These are phyloP conservation scores for Charaxes varanes DNA, from an alignment of 1,140 invertebrate genomes.

Conservation along the genomic window DNA sequence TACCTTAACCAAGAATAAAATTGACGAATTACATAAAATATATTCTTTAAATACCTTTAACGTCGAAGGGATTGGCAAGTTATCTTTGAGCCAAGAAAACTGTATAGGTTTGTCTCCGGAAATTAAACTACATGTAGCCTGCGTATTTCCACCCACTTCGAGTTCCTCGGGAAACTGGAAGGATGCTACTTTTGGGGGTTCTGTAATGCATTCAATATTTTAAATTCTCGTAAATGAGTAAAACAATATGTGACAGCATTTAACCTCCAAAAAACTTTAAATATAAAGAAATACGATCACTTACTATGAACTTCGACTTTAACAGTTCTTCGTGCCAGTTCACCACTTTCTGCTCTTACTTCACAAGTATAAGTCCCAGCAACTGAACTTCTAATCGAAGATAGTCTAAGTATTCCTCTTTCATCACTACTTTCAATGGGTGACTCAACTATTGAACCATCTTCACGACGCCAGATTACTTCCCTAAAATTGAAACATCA, in stretches of 20 bases:
- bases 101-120: conserved; percentile 68
- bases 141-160: conserved; percentile 65
- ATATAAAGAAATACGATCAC: too few relatives aligned
- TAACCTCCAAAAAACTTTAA: too few relatives aligned
- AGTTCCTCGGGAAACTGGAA: conserved; percentile 67
- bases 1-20: too few relatives aligned
- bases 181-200: conserved; percentile 60
- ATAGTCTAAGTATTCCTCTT: conserved; percentile 45
- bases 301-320: conserved; percentile 66
- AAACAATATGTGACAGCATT: too few relatives aligned
- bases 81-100: conserved; percentile 65
- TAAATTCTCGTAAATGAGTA: too few relatives aligned
- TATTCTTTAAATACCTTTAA: conserved; percentile 41
- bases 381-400: conserved; percentile 40
- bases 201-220: too few relatives aligned
- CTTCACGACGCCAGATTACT: conserved; percentile 58
- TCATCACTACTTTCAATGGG: conserved; percentile 44
- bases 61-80: conserved; percentile 56
- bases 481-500: conserved; percentile 39
- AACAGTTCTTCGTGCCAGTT: conserved; percentile 58
- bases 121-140: conserved; percentile 63
- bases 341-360: conserved; percentile 60
- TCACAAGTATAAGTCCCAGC: conserved; percentile 62
- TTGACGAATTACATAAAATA: too few relatives aligned
- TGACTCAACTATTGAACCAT: conserved; percentile 48